phyloP scores from a whole-genome alignment of 2,113 vertebrate species.

The Morphnarchus princeps region DNA sequence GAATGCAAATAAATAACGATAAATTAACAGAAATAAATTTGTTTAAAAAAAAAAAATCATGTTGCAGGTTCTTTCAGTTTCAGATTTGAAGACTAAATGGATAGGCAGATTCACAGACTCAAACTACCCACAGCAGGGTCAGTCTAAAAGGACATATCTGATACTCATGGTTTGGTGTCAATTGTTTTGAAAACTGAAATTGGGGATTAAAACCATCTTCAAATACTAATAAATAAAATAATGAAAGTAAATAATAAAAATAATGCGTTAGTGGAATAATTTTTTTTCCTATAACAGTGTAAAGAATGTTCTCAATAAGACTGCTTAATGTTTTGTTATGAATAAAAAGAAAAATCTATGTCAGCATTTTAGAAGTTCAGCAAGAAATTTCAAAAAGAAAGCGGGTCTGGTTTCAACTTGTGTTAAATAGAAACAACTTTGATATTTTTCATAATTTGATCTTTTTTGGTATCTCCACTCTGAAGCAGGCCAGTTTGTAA shows the following conservation, averaged over 20 bases:
- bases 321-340: neutral
- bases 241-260: neutral
- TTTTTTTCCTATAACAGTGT: neutral
- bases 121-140: neutral
- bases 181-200: neutral
- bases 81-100: neutral
- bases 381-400: neutral
- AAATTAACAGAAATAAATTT: neutral
- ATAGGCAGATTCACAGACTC: neutral
- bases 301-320: neutral
- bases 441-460: neutral
- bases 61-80: neutral
- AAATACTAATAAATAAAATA: neutral
- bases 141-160: neutral
- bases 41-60: neutral
- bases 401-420: neutral
- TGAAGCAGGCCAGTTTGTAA: neutral
- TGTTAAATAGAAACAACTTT: neutral
- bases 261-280: neutral
- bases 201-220: neutral
- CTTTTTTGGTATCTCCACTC: neutral
- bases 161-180: accelerated
- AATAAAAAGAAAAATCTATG: neutral
- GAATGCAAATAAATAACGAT: neutral
- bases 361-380: neutral